phyloP scores from a whole-genome alignment of 2,113 vertebrate genomes.

The Danio rerio region GRCz12tu NC_133200.1:22384501-22385000 shows the following conservation, averaged over 20 bases:
- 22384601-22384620: too few species aligned
- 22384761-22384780: conserved; percentile 29
- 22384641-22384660: too few species aligned
- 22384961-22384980: conserved; percentile 99
- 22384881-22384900: conserved; percentile 59
- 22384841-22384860: conserved; percentile 46
- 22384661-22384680: too few species aligned
- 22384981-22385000: conserved; percentile 98
- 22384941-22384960: conserved; percentile 99
- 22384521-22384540: too few species aligned
- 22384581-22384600: too few species aligned
- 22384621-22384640: too few species aligned
- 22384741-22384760: background rate
- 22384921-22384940: conserved; percentile 89
- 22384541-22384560: too few species aligned
- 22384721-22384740: background rate
- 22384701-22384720: background rate
- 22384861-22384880: conserved; percentile 62
- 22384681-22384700: background rate
- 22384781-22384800: conserved; percentile 57
- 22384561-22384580: too few species aligned
- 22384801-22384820: conserved; percentile 49
- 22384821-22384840: conserved; percentile 49
- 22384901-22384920: conserved; percentile 53
- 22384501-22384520: too few species aligned